Conservation (phyloP, 2,888 invertebrate genomes). For the Brachyptera risi region DNA sequence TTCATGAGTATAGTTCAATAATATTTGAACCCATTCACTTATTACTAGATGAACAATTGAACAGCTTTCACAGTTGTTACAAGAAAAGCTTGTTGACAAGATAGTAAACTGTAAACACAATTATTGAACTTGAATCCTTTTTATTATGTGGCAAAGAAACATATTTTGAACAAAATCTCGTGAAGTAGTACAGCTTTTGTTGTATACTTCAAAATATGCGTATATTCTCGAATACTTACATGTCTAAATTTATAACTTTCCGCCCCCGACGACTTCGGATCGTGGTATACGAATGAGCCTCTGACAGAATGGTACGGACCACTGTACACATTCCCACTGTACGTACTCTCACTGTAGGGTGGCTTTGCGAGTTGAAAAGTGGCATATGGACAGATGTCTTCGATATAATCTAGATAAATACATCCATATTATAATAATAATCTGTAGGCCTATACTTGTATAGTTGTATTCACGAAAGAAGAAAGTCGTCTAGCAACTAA, state of each 20-base stretch:
- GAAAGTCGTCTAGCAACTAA: too few species aligned
- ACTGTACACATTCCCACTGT: constrained; percentile 83
- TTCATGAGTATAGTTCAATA: too few species aligned
- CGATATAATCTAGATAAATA: constrained; percentile 72
- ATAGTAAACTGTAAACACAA: constrained; percentile 13
- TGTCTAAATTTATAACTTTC: constrained; percentile 71
- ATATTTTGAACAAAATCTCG: too few species aligned
- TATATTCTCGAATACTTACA: constrained; percentile 49
- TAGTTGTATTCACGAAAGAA: too few species aligned
- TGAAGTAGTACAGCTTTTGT: not conserved
- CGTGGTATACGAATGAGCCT: constrained; percentile 85
- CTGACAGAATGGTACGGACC: constrained; percentile 83
- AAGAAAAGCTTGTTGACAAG: too few species aligned
- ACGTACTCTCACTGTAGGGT: constrained; percentile 79
- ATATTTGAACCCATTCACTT: too few species aligned
- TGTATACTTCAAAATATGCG: too few species aligned
- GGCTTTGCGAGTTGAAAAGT: constrained; percentile 87
- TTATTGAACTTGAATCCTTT: not conserved
- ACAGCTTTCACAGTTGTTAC: too few species aligned
- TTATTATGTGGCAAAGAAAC: too few species aligned
- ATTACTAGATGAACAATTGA: too few species aligned
- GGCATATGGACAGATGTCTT: constrained; percentile 90
- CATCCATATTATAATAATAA: too few species aligned
- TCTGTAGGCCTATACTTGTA: too few species aligned
- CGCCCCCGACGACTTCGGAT: constrained; percentile 64